Base-by-base conservation (phyloP, 2,113 vertebrate genomes). In the Empidonax traillii region DNA sequence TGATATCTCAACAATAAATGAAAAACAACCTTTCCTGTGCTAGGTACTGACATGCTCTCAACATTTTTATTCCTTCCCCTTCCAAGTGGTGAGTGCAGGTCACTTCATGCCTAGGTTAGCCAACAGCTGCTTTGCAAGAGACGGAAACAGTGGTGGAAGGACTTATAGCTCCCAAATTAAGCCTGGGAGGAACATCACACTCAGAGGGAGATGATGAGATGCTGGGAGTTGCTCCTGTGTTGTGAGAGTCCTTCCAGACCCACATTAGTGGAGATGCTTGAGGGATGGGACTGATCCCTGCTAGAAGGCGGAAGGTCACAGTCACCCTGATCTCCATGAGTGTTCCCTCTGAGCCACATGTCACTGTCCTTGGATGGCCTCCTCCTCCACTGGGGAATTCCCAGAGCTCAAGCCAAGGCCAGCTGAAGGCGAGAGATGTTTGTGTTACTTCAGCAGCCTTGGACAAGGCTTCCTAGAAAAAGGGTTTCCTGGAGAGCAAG, bases 321-420 rank as follows among this genome's bases (percentile, higher is more conserved):
- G 61, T 31, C 63, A 53, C 25, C 1, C 4, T 16, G 30, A 19
- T 44, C 25, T 77, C 55, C 68, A 18, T 0, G 4, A 44, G 55
- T 1, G 0, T 5, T 83, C 51, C 14, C 16, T 59, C 35, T 1
- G 2, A 69, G 61, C 59, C 1, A 8, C 22, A 4, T 0, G 0
- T 27, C 3, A 1, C 35, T 86, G 68, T 66, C 72, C 72, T 92
- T 3, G 1, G 41, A 37, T 83, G 51, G 41, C 22, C 44, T 81
- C 31, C 66, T 87, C 9, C 51, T 77, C 49, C 1, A 0, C 79
- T 66, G 55, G 58, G 58, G 63, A 86, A 65, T 33, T 43, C 88
- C 72, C 67, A 80, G 83, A 76, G 31, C 30, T 74, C 68, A 37
- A 53, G 43, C 25, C 65, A 78, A 1, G 1, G 59, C 10, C 91